Conservation (phyloP, 2,113 vertebrate species). For the Tachycineta bicolor region DNA sequence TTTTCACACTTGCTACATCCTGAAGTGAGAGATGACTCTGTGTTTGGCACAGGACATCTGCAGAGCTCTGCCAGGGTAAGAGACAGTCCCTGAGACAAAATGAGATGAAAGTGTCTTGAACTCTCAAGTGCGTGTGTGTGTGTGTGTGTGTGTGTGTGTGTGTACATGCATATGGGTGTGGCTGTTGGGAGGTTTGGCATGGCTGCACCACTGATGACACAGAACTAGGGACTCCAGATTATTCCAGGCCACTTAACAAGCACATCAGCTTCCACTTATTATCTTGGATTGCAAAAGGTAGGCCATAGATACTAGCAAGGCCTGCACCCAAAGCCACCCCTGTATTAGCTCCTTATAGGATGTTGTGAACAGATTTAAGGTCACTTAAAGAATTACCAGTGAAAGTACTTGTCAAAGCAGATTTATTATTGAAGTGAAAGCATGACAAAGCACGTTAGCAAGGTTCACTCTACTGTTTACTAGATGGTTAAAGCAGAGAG, state of each 20-base stretch:
- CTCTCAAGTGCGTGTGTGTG: accelerated
- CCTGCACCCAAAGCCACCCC: accelerated
- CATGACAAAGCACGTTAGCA: neutral
- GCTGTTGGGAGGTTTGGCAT: neutral
- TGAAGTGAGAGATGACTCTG: neutral
- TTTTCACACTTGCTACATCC: neutral
- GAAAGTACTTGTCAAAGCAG: neutral
- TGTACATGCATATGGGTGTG: accelerated
- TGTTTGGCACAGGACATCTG: neutral
- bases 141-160: too few species aligned
- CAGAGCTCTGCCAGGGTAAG: neutral
- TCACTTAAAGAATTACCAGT: neutral
- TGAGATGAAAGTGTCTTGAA: neutral
- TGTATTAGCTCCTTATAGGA: neutral
- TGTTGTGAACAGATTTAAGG: neutral
- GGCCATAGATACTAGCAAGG: neutral
- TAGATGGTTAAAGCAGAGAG: neutral
- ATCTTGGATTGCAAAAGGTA: neutral
- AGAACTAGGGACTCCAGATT: neutral
- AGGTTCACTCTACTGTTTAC: too few species aligned
- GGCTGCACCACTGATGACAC: neutral
- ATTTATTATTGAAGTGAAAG: neutral
- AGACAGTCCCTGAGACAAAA: neutral
- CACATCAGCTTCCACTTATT: neutral
- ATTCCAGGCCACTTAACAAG: neutral